Conservation (phyloP, 1,140 invertebrate species). For the Aphaenogaster rudis region DNA sequence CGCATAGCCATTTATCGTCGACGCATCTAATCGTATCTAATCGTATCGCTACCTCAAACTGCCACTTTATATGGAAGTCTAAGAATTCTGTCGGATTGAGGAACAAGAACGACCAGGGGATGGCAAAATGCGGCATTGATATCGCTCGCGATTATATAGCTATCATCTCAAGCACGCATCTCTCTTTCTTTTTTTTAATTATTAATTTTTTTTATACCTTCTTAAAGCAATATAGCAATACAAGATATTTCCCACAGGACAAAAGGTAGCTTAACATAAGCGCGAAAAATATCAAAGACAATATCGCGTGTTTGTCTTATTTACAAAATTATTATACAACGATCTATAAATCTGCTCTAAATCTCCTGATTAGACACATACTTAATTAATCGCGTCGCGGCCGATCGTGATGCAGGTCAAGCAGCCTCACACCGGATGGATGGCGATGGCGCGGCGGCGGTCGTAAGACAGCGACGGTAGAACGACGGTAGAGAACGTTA, state of each 20-base stretch:
- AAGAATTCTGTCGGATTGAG: not conserved
- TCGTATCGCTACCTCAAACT: not conserved
- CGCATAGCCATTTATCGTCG: not conserved
- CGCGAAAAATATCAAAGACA: not conserved
- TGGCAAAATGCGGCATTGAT: not conserved
- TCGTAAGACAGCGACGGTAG: slow-evolving; percentile 67
- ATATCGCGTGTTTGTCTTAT: not conserved
- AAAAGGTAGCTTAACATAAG: not conserved
- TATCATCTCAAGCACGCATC: no score
- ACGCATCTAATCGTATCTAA: slow-evolving; percentile 32
- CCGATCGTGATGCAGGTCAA: slow-evolving; percentile 61
- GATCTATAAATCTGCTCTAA: not conserved
- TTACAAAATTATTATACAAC: not conserved
- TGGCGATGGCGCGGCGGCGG: slow-evolving; percentile 58
- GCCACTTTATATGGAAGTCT: not conserved
- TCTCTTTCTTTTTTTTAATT: not conserved
- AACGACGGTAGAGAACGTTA: slow-evolving; percentile 77
- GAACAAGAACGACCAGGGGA: not conserved
- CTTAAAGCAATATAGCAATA: not conserved
- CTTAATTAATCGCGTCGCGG: slow-evolving; percentile 49
- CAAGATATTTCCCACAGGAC: not conserved
- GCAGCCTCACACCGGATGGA: slow-evolving; percentile 74
- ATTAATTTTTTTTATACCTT: not conserved
- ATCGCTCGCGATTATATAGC: not conserved
- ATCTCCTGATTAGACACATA: not conserved